A percentile compares a stretch with the other conserved stretches of the same genome.
phyloP scores from a whole-genome alignment of 2,113 vertebrate species.

The Ceratotherium simum region DNA sequence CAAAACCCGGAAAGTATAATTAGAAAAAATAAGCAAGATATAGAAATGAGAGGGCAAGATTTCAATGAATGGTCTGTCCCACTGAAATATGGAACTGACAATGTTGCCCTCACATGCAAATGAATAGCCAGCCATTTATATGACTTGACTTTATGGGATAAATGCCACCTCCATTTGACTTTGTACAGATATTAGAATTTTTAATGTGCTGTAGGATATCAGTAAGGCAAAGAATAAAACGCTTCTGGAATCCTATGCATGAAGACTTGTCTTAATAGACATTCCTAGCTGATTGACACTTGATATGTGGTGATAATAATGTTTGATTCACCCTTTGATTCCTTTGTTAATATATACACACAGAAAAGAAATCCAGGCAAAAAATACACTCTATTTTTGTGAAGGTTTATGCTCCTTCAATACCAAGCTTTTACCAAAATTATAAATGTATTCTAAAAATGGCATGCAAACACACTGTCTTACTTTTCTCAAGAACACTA shows the following conservation, averaged over 20 bases:
- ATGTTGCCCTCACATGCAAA: background rate
- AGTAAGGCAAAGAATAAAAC: background rate
- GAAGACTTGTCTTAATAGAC: background rate
- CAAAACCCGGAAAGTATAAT: background rate
- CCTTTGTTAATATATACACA: background rate
- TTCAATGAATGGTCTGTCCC: background rate
- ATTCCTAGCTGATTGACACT: background rate
- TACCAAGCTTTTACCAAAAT: background rate
- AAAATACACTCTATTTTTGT: background rate
- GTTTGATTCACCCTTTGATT: background rate
- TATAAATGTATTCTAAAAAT: background rate
- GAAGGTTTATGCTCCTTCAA: background rate
- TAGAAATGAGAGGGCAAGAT: background rate
- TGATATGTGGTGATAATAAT: background rate
- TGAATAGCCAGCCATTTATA: background rate
- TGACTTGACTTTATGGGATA: background rate
- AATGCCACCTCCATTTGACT: background rate
- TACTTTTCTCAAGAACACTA: background rate
- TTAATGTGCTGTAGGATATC: background rate
- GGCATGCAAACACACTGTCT: background rate
- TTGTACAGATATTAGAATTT: background rate
- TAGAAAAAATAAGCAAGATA: slow-evolving; percentile 3
- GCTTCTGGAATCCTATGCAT: background rate
- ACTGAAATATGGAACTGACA: background rate
- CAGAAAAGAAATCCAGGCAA: background rate